Percentiles rank a stretch among this genome's conserved stretches.
These are phyloP conservation scores for Tachypleus tridentatus DNA, from an alignment of 1,140 invertebrate species.

Conservation along the genomic window DNA sequence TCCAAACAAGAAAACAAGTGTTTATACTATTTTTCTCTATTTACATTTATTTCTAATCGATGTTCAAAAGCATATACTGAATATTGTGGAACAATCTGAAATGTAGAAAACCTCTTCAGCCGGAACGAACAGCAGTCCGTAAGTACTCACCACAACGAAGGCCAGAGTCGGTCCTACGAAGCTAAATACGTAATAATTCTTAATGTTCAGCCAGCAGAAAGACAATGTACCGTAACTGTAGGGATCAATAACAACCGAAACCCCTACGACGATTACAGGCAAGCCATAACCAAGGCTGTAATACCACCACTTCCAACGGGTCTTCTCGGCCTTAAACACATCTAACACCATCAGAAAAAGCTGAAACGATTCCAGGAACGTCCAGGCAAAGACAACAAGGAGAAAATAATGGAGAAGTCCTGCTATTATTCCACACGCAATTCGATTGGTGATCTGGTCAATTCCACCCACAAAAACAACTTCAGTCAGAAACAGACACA, in stretches of 20 bases:
- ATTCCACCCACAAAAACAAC: constrained; percentile 84
- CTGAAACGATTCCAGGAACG: constrained; percentile 62
- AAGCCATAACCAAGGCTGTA: constrained; percentile 60
- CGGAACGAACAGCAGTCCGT: not conserved
- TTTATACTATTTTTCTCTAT: no score
- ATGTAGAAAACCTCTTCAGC: no score
- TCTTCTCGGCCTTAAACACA: constrained; percentile 81
- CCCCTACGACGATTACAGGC: constrained; percentile 56
- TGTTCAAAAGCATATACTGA: no score
- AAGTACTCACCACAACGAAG: not conserved
- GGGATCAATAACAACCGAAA: constrained; percentile 63
- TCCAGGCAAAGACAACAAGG: constrained; percentile 89
- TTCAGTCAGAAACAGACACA: constrained; percentile 79
- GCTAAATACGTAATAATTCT: constrained; percentile 78
- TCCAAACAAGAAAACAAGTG: no score
- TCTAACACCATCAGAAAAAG: constrained; percentile 89
- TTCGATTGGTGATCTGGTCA: constrained; percentile 65
- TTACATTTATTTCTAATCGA: no score
- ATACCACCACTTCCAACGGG: constrained; percentile 70
- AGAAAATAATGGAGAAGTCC: constrained; percentile 90
- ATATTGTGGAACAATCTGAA: no score
- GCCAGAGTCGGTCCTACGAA: constrained; percentile 79
- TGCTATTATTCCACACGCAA: constrained; percentile 80
- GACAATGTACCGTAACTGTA: constrained; percentile 70
- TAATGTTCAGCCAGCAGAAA: constrained; percentile 78